These are phyloP conservation scores for Idris sp. DNA, from an alignment of 1,140 invertebrate species.

Conservation along the genomic window DNA sequence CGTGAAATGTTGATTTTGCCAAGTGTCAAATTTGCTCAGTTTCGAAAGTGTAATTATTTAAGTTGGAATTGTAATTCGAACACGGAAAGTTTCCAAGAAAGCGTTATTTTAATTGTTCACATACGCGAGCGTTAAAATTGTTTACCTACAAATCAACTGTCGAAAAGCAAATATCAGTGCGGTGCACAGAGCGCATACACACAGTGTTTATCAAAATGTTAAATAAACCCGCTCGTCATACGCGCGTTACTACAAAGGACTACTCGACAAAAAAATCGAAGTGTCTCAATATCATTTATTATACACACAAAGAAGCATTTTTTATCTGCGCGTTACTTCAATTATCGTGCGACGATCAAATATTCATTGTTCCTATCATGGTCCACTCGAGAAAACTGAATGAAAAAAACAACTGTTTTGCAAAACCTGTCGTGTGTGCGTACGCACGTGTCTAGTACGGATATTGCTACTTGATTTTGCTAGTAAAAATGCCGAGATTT, in stretches of 20 bases:
- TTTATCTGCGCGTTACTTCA: slow-evolving; percentile 37
- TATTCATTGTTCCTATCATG: slow-evolving; percentile 56
- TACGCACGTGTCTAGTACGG: slow-evolving; percentile 70
- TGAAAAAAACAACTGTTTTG: slow-evolving; percentile 53
- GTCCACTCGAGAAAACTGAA: slow-evolving; percentile 52
- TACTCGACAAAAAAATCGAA: slow-evolving; percentile 55
- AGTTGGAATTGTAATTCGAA: too few relatives aligned
- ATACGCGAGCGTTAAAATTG: slow-evolving; percentile 41
- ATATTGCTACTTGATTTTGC: slow-evolving; percentile 71
- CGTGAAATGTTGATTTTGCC: too few relatives aligned
- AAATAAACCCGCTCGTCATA: slow-evolving; percentile 33
- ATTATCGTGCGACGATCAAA: slow-evolving; percentile 55
- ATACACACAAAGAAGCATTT: slow-evolving; percentile 62
- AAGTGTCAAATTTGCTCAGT: too few relatives aligned
- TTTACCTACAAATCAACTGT: slow-evolving; percentile 38
- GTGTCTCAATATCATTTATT: slow-evolving; percentile 57
- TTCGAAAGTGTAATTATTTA: too few relatives aligned
- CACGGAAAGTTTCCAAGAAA: too few relatives aligned
- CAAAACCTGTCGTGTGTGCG: slow-evolving; percentile 55
- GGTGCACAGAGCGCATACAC: slow-evolving; percentile 26
- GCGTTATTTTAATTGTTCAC: slow-evolving; percentile 23
- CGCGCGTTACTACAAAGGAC: slow-evolving; percentile 33
- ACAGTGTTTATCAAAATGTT: slow-evolving; percentile 52
- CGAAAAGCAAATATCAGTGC: slow-evolving; percentile 28
- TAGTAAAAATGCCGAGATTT: slow-evolving; percentile 52